Base-by-base conservation (phyloP, 2,113 vertebrate species). In the Dolichotis patagonum region DNA sequence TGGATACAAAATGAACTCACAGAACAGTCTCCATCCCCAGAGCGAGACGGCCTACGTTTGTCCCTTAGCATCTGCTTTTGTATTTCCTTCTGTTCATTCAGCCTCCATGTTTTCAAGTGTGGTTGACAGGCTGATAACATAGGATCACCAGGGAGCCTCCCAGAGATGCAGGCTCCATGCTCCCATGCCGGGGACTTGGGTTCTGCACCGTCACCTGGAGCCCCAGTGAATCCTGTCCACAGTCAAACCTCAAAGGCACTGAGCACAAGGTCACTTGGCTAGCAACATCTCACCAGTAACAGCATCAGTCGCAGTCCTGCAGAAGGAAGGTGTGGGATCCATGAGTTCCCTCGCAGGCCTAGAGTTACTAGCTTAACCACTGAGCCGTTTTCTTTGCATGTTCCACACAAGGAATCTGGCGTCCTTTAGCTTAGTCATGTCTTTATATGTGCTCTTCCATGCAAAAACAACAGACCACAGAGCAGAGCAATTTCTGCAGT, bases 191-290 rank as follows among this genome's bases (percentile, higher is more conserved):
- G 26, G 35, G 52, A 54, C 14, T 41, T 4, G 24, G 35, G 41
- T 28, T 67, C 22, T 38, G 56, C 0, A 14, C 13, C 17, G 0
- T 11, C 6, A 41, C 1, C 2, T 38, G 56, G 26, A 77, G 11
- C 2, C 12, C 5, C n/a, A 4, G 56, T 0, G 5, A n/a, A 2
- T 17, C 43, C 17, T 0, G 3, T 22, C 4, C 60, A 80, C 24
- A 14, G 38, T 65, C 46, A 43, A 85, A 54, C 3, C 3, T 14
- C 56, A 88, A 71, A 69, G 26, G 13, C 78, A 73, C 43, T 49
- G 38, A 43, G 11, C 5, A 49, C 4, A 80, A 35, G 73, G 62
- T 43, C 90, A 84, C 38, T 46, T 54, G 46, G 63, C 63, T 49
- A 60, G 52, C 13, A 35, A n/a, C 7, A 28, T 5, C 9, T 26